phyloP scores from a whole-genome alignment of 2,797 vertebrate species.

The Cuniculus paca region DNA sequence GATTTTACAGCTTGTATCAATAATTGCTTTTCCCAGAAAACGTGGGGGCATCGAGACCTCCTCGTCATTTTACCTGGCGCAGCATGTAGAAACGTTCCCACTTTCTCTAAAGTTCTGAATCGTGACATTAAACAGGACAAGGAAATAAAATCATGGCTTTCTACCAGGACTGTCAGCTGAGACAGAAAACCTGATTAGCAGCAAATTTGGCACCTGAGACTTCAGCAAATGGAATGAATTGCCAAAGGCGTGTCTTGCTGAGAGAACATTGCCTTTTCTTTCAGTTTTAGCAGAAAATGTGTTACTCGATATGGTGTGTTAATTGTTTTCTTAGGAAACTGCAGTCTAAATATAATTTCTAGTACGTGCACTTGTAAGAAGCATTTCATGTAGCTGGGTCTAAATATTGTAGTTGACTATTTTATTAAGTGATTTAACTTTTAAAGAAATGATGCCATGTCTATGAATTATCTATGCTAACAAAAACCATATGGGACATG shows the following conservation, averaged over 20 bases:
- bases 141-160: conserved; percentile 64
- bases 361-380: not conserved
- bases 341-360: conserved; percentile 47
- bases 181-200: conserved; percentile 75
- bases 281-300: conserved; percentile 58
- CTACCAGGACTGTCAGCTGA: conserved; percentile 66
- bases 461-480: conserved; percentile 47
- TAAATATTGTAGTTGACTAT: not conserved
- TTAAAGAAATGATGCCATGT: conserved; percentile 31
- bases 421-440: conserved; percentile 59
- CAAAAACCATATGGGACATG: not conserved
- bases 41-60: not conserved
- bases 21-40: conserved; percentile 54
- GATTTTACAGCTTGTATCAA: conserved; percentile 31
- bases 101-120: conserved; percentile 52
- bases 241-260: conserved; percentile 59
- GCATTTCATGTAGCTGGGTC: not conserved
- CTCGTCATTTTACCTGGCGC: conserved; percentile 18
- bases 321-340: conserved; percentile 71
- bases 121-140: conserved; percentile 72
- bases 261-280: conserved; percentile 62
- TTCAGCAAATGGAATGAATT: conserved; percentile 61
- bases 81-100: not conserved
- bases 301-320: conserved; percentile 1
- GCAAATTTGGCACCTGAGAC: conserved; percentile 73